These are phyloP conservation scores for Myotis pilosus DNA, from an alignment of 2,797 vertebrate species.

Conservation along the genomic window DNA sequence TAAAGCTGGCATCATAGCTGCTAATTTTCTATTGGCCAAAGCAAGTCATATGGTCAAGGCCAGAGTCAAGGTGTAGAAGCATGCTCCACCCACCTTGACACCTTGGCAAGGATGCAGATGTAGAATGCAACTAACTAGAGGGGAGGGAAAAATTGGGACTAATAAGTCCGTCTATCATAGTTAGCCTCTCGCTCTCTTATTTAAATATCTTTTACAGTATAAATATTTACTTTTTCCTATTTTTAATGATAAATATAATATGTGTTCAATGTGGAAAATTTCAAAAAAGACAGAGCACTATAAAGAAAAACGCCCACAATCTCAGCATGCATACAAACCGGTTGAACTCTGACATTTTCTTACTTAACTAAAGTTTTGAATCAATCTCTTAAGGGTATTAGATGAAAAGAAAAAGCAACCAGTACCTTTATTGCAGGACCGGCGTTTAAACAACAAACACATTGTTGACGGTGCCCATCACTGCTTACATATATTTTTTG, in stretches of 20 bases:
- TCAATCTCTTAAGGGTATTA: not conserved
- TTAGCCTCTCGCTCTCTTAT: not conserved
- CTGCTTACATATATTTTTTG: not conserved
- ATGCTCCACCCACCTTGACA: too few relatives aligned
- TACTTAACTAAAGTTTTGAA: not conserved
- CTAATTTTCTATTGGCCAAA: not conserved
- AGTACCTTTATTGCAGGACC: not conserved
- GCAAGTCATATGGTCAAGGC: not conserved
- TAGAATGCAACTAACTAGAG: not conserved
- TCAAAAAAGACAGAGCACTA: not conserved
- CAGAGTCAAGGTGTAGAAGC: not conserved
- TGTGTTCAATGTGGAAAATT: not conserved
- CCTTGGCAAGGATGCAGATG: not conserved
- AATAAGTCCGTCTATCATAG: not conserved
- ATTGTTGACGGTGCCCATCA: not conserved
- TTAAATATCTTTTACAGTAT: not conserved
- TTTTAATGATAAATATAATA: conserved; percentile 1
- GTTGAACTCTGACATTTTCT: conserved; percentile 21
- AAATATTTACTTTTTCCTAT: not conserved
- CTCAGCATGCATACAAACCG: not conserved
- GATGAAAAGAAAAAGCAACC: not conserved
- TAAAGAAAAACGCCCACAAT: not conserved
- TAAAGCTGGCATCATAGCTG: not conserved
- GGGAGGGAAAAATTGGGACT: not conserved
- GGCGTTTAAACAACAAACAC: conserved; percentile 25